Percentiles rank a stretch among this genome's conserved stretches.
phyloP scores from a whole-genome alignment of 2,797 vertebrate species.

The Manis pentadactyla region DNA sequence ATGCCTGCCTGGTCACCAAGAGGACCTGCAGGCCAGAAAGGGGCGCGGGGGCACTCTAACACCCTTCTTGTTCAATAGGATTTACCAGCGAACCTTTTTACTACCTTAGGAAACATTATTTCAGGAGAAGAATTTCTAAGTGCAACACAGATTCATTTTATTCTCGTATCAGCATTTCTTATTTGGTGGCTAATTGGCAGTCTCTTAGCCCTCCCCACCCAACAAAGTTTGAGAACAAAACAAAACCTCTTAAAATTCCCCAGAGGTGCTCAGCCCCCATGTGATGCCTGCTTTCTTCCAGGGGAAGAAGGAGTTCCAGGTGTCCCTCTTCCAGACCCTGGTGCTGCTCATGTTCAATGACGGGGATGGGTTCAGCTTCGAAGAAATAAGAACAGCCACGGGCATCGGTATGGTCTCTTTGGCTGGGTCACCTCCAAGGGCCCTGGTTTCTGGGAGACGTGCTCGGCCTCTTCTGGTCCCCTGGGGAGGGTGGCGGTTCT shows the following conservation, averaged over 20 bases:
- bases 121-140: background rate
- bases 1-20: no score
- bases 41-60: background rate
- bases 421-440: background rate
- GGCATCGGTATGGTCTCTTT: slow-evolving; percentile 86
- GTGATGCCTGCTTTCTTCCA: slow-evolving; percentile 70
- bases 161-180: background rate
- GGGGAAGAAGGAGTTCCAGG: slow-evolving; percentile 91
- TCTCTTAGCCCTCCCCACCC: background rate
- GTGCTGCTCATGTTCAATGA: slow-evolving; percentile 92
- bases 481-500: background rate
- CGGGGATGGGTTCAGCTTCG: slow-evolving; percentile 89
- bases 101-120: background rate
- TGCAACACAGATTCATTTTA: background rate
- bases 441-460: background rate
- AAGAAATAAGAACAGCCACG: slow-evolving; percentile 89
- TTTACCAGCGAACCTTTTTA: background rate
- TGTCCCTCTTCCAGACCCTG: slow-evolving; percentile 90
- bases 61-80: background rate
- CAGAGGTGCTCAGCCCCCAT: background rate
- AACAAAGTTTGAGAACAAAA: background rate
- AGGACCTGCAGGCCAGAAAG: background rate
- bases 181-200: background rate
- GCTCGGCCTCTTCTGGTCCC: background rate
- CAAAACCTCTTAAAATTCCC: background rate